Percentiles rank a stretch among this genome's conserved stretches.
These are phyloP conservation scores for Drosophila truncata DNA, from an alignment of 1,140 invertebrate genomes.

Conservation along the genomic window DNA sequence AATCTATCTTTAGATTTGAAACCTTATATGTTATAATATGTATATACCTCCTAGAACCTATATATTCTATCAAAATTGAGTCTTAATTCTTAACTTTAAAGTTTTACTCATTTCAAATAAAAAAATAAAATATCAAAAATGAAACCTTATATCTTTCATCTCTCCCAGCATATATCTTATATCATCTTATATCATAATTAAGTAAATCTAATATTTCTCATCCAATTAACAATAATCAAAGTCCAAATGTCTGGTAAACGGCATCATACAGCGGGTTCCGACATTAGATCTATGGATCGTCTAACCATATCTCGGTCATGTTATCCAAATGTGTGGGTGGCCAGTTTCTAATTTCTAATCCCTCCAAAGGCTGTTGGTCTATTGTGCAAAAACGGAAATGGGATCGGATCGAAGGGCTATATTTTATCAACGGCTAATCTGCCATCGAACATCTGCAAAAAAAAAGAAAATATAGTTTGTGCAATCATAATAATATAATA, in stretches of 20 bases:
- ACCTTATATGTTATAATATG: too few relatives aligned
- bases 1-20: too few relatives aligned
- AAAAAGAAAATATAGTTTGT: slow-evolving; percentile 34
- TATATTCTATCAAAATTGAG: too few relatives aligned
- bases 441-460: slow-evolving; percentile 53
- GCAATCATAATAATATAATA: slow-evolving; percentile 52
- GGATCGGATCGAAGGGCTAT: slow-evolving; percentile 42
- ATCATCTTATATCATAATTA: background rate
- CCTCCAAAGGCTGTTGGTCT: background rate
- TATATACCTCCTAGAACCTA: too few relatives aligned
- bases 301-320: background rate
- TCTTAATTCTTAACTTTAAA: too few relatives aligned
- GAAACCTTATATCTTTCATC: background rate
- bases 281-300: background rate
- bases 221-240: slow-evolving; percentile 4
- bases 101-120: background rate
- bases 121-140: background rate
- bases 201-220: background rate
- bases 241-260: background rate
- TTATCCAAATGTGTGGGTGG: slow-evolving; percentile 32
- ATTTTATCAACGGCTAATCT: slow-evolving; percentile 43
- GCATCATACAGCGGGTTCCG: background rate
- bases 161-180: background rate
- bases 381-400: slow-evolving; percentile 30
- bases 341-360: slow-evolving; percentile 24